Base-by-base conservation (phyloP, 1,140 invertebrate genomes). In the Ooceraea biroi region DNA sequence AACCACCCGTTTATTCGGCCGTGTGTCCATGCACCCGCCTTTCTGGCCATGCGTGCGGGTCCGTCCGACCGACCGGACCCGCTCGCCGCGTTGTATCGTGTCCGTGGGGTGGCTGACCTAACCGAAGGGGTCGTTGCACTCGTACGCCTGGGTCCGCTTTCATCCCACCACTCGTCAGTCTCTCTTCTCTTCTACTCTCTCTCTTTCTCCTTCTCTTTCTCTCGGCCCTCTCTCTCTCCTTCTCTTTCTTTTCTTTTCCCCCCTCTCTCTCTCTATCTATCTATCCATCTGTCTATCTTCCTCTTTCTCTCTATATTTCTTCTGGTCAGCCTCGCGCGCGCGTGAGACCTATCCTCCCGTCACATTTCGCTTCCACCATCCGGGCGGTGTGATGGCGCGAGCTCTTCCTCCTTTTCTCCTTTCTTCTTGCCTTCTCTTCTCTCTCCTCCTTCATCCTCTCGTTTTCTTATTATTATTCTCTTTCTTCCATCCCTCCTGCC, bases 81-180 rank as follows among this genome's bases (percentile, higher is more conserved):
- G 60, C 58, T 76, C 72, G 82, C 25, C 68, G 73, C 63, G 80
- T 74, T 82, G 84, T 65, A 69, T 74, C 84, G 85, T 57, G 65
- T 90, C 87, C 88, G 90, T 90, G 92, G 93, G 94, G 94, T 94
- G 89, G 93, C 90, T 94, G 94, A 94, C 94, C 94, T 92, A 92
- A 89, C 77, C 78, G 87, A 82, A 91, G 89, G 92, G 94, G 93
- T 94, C 94, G 93, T 93, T 94, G 93, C 90, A 93, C 93, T 85
- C 89, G 86, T 92, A 82, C 89, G 85, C 85, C 82, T 86, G 91
- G 93, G 92, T 91, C 94, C 91, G 91, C 90, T 91, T 91, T 91
- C 86, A 90, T 89, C 91, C 91, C 89, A 87, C 91, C 68, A 84
- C 57, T 68, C 78, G 36, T 36, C 36, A 36, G 36, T 89, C 25